Evolutionary conservation across 2,113 vertebrate genomes (phyloP).

Genomic region (Lasiurus borealis): DNA sequence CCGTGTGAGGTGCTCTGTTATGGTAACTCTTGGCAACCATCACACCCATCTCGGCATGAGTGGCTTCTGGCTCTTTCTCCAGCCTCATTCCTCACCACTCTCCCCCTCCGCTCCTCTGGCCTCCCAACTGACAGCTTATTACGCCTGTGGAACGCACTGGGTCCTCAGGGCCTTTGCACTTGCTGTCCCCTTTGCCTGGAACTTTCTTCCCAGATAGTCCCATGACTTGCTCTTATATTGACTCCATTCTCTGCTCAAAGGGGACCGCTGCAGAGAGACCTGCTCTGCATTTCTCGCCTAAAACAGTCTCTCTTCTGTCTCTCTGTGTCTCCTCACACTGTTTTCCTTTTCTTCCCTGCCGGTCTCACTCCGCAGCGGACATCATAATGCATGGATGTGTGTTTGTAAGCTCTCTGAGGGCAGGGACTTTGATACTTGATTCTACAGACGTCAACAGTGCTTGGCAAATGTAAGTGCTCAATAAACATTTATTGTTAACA

Average conservation of each 20-base stretch:
- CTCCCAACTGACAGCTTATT: not conserved
- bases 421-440: not conserved
- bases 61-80: not conserved
- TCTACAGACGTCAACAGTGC: not conserved
- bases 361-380: not conserved
- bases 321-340: not conserved
- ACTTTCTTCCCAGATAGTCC: not conserved
- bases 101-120: not conserved
- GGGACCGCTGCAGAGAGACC: not conserved
- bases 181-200: not conserved
- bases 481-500: not conserved
- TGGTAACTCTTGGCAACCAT: not conserved
- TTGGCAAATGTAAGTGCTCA: not conserved
- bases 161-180: not conserved
- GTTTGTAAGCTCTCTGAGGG: not conserved
- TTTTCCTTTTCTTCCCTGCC: not conserved
- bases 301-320: not conserved
- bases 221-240: not conserved
- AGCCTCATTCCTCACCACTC: not conserved
- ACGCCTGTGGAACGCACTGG: not conserved
- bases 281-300: not conserved
- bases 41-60: not conserved
- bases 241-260: constrained; percentile 16
- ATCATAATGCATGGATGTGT: no score
- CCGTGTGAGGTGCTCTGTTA: not conserved